Evolutionary conservation across 2,888 invertebrate species (phyloP), one percentile per base, ranked within the genome.

Genomic region (Congeria kusceri): DNA sequence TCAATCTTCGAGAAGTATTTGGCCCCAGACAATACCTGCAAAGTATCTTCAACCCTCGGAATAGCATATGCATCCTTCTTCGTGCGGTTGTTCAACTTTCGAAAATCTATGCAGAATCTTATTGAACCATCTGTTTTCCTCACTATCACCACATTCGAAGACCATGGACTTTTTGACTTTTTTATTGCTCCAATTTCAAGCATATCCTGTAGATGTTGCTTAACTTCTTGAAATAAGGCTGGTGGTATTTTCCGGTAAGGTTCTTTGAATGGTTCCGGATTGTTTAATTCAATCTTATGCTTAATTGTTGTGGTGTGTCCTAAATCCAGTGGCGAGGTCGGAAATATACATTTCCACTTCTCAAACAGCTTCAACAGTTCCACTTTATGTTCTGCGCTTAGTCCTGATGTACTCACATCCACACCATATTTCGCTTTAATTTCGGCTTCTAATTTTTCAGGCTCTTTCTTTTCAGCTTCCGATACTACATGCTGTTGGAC

Each of bases 221-320:
- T 62, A 25, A 69, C 69, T 61, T 69, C 69, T 13, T 49, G 23
- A 39, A 61, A 53, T 23, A 69, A n/a, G 7, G 32, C 59, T 13
- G 61, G 69, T 49, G 69, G 61, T 44, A 67, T 39, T 29, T 39
- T 46, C 5, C 67, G 32, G 29, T 39, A 67, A n/a, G 67, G 44
- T 32, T 67, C 67, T 44, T 67, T 67, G 32, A 67, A 67, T 39
- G 67, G 67, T 44, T n/a, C 29, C n/a, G 28, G 18, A 25, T 56
- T 56, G 9, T 23, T 58, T 18, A 67, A 15, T 13, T 57, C 44
- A 18, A 67, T 67, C 3, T 23, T 9, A 44, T 67, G 67, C 32
- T 58, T 57, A 9, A 57, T 32, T 39, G 44, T 15, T 28, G 32
- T 23, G 0, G 67, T 68, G 59, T 58, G 39, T 32, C 67, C 67